A percentile compares a stretch with the other conserved stretches of the same genome.
Conservation (phyloP, 2,888 invertebrate species). For the Mesochorus sp. region DNA sequence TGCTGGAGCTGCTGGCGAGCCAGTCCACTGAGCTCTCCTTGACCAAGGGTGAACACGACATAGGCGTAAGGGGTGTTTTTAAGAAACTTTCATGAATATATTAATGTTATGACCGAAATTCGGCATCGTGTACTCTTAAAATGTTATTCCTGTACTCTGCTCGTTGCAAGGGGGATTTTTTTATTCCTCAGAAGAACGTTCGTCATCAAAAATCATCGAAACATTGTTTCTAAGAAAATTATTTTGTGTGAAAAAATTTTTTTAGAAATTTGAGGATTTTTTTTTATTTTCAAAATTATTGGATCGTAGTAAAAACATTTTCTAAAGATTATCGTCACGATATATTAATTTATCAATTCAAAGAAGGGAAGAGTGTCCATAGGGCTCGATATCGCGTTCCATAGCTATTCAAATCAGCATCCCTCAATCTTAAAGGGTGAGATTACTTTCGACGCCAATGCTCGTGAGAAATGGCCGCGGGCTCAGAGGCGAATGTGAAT, state of each 20-base stretch:
- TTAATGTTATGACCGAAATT: slow-evolving; percentile 52
- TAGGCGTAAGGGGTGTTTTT: slow-evolving; percentile 71
- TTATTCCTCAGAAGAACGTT: no score
- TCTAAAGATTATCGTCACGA: no score
- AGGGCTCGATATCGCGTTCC: neutral
- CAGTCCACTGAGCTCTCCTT: slow-evolving; percentile 64
- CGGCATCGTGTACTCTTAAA: neutral
- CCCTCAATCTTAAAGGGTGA: slow-evolving; percentile 1
- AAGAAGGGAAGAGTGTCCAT: neutral
- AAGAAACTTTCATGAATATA: slow-evolving; percentile 67
- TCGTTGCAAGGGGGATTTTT: no score
- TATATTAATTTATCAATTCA: neutral
- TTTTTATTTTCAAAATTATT: no score
- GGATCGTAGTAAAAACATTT: no score
- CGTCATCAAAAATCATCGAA: no score
- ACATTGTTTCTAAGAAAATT: no score
- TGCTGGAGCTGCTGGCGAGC: slow-evolving; percentile 49
- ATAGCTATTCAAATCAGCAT: slow-evolving; percentile 47
- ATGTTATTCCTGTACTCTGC: no score
- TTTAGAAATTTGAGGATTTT: no score
- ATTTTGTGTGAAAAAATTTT: no score
- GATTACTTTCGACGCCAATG: slow-evolving; percentile 69
- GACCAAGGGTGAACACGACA: slow-evolving; percentile 73
- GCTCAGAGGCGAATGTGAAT: slow-evolving; percentile 65
- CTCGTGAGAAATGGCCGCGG: slow-evolving; percentile 70